Evolutionary conservation across 1,140 invertebrate genomes (phyloP).

Genomic region (Cyphomyrmex costatus): DNA sequence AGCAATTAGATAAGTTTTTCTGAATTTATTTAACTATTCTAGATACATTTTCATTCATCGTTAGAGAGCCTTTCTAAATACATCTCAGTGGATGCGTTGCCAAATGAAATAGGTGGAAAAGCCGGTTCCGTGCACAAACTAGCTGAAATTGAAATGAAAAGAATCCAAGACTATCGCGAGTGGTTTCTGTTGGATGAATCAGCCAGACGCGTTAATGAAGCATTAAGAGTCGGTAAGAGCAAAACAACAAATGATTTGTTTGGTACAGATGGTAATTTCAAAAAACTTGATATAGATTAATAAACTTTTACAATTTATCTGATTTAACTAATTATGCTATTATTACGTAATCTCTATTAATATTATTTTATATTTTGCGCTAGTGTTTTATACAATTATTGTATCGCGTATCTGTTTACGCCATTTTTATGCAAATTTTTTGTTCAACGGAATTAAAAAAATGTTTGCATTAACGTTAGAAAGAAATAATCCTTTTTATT

Average conservation of each 20-base stretch:
- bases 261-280: conserved; percentile 90
- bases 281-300: conserved; percentile 90
- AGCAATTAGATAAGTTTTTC: background rate
- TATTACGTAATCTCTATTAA: no score
- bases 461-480: no score
- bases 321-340: background rate
- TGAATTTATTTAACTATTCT: conserved; percentile 47
- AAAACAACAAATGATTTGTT: conserved; percentile 89
- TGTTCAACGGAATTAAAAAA: no score
- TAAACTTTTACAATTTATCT: background rate
- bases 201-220: conserved; percentile 87
- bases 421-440: no score
- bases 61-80: no score
- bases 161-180: conserved; percentile 85
- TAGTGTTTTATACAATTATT: background rate
- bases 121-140: conserved; percentile 75
- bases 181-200: conserved; percentile 87
- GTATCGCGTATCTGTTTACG: no score
- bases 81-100: no score
- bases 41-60: conserved; percentile 84
- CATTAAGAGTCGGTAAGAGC: no score
- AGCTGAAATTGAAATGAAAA: conserved; percentile 76
- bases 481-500: no score
- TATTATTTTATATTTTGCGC: background rate
- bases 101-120: no score